Percentiles rank a stretch among this genome's conserved stretches.
Evolutionary conservation across 2,113 vertebrate genomes (phyloP).

Genomic region (Gorsachius goisagi): DNA sequence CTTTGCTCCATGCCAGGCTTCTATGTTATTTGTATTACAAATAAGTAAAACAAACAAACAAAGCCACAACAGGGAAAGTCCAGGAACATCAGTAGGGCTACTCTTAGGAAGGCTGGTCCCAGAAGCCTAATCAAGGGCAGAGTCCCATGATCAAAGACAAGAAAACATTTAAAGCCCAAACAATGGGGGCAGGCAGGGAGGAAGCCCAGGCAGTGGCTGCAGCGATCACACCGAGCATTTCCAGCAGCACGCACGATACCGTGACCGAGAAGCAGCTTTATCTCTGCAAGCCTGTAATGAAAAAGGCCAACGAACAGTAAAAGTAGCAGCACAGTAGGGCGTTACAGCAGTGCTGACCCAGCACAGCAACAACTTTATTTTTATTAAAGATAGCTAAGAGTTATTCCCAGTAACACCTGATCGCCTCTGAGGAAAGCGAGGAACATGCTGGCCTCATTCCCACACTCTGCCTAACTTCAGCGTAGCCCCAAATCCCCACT

Average conservation of each 20-base stretch:
- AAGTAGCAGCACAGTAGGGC: background rate
- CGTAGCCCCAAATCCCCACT: background rate
- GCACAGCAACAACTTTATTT: background rate
- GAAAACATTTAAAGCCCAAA: background rate
- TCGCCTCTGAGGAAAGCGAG: background rate
- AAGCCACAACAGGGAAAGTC: background rate
- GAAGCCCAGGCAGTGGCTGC: background rate
- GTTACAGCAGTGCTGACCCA: background rate
- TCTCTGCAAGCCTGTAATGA: background rate
- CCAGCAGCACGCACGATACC: background rate
- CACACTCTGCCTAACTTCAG: background rate
- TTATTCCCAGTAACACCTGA: background rate
- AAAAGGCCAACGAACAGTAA: background rate
- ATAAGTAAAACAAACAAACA: slow-evolving; percentile 45
- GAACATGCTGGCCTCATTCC: background rate
- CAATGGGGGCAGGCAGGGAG: background rate
- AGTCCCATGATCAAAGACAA: slow-evolving; percentile 4
- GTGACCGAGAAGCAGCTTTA: background rate
- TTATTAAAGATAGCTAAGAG: background rate
- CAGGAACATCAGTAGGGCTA: background rate
- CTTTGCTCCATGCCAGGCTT: slow-evolving; percentile 57
- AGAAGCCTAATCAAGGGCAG: background rate
- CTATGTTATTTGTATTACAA: slow-evolving; percentile 36
- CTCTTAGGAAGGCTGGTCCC: background rate
- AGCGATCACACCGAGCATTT: rapidly evolving